Evolutionary conservation across 2,113 vertebrate species (phyloP), one percentile per base, ranked within the genome.

Genomic region (Brachirus orientalis): DNA sequence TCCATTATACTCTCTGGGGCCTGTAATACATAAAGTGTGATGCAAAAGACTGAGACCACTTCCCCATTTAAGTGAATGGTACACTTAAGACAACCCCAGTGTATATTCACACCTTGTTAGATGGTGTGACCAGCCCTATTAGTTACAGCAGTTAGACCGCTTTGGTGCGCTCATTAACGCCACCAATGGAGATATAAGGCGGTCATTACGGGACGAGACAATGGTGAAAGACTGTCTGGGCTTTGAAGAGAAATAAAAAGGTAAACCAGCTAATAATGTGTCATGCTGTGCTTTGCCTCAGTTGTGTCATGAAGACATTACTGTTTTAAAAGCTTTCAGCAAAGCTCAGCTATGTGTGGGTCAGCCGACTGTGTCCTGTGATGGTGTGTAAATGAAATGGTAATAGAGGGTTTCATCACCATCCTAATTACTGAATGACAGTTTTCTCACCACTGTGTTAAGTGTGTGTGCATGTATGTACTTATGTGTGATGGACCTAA

Each of bases 391-490:
- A 89, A 89, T 82, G 75, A 89, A 87, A 81, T n/a, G 8, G 59
- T 86, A 89, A 89, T 88, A 58, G 79, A 69, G 58, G 80, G 80
- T 89, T 90, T 86, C 86, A 87, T 86, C 82, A 84, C 77, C 61
- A 45, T 69, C 47, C 72, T 86, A 87, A 91, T 90, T 86, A 84
- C 77, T 40, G 67, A 88, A 72, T 77, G 84, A 80, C 71, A 76
- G 80, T 79, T 83, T 62, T 84, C 80, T 73, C 80, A 82, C 69
- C 53, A 66, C 53, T 64, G 75, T 82, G 67, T 59, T 9, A 45
- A 35, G 40, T 33, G 37, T 69, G 58, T 73, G 66, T 61, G 46
- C 8, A 55, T 51, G 72, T 14, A 60, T 41, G 38, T 78, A 71
- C 12, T 0, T 72, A 59, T 84, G 82, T 78, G 75, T 60, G 82